These are phyloP conservation scores for Scortum barcoo DNA, from an alignment of 2,113 vertebrate species.

Conservation along the genomic window DNA sequence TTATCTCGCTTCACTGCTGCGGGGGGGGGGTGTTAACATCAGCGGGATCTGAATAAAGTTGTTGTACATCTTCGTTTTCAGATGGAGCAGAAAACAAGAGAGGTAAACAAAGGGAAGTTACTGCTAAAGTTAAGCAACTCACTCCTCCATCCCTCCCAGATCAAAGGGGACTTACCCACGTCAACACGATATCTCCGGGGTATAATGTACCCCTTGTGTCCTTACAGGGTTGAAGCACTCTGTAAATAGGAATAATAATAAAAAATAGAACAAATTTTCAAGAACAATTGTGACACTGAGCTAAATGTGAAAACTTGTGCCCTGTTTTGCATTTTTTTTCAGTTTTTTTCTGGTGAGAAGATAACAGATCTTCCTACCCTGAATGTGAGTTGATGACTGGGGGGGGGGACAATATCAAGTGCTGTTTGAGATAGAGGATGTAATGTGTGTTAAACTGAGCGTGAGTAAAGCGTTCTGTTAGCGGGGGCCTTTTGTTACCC, in stretches of 20 bases:
- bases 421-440: conserved; percentile 58
- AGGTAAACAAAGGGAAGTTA: neutral
- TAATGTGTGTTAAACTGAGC: conserved; percentile 77
- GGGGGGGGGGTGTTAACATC: conserved; percentile 44
- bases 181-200: neutral
- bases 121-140: conserved; percentile 7
- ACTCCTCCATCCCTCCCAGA: neutral
- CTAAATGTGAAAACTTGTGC: neutral
- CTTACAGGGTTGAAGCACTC: neutral
- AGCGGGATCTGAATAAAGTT: conserved; percentile 40
- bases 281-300: neutral
- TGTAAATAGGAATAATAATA: neutral
- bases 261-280: neutral
- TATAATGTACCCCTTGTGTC: neutral
- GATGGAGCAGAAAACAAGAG: neutral
- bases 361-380: conserved; percentile 23
- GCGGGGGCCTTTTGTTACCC: conserved; percentile 48
- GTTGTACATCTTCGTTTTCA: conserved; percentile 25
- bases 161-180: neutral
- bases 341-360: neutral
- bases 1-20: conserved; percentile 51
- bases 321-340: neutral
- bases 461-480: conserved; percentile 66
- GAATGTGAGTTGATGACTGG: conserved; percentile 17
- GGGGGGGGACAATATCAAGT: conserved; percentile 53